Evolutionary conservation across 2,797 vertebrate species (phyloP), one percentile per base, ranked within the genome.

Genomic region (Geotria australis): DNA sequence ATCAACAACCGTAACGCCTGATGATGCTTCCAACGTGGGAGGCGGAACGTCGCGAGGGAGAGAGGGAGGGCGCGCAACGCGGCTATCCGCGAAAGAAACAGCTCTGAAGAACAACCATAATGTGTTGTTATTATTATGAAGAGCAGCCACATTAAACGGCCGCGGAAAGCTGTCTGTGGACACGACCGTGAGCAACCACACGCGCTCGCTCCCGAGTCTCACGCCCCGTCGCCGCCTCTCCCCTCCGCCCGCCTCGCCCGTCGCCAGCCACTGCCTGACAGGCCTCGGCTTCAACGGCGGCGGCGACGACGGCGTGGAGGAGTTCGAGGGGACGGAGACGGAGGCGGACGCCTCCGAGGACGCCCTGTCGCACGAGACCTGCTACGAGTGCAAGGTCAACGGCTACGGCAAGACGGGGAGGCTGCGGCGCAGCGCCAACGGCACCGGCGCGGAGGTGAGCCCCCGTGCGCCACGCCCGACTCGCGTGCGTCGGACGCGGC

Each of bases 301-400:
- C 57, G 71, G 71, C 45, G 68, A 70, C 2, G 46, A 66, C 12
- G 72, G 77, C 61, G 73, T 80, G 62, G 66, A 70, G 9, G 59
- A 66, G 1, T 60, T 64, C 1, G 64, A 67, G 2, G 65, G 64
- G 56, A 63, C 63, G 0, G 72, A 78, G 61, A 72, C 69, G 1
- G 49, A 15, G 12, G 8, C 49, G 12, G 49, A 53, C 12, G 78
- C 81, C 0, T 76, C 80, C 1, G 78, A 85, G 62, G 71, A 80
- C 24, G 61, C 71, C 46, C 69, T 84, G n/a, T 86, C 80, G 3
- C 76, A 77, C 0, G 80, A 91, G 65, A 73, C 78, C 66, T 89
- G 84, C 71, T 94, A 91, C 0, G 83, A 94, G 67, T 95, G 83
- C 66, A 93, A 88, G 74, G 77, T 85, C 68, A 93, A 86, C 0